Evolutionary conservation across 2,797 vertebrate species (phyloP).

Genomic region (Onychomys torridus): DNA sequence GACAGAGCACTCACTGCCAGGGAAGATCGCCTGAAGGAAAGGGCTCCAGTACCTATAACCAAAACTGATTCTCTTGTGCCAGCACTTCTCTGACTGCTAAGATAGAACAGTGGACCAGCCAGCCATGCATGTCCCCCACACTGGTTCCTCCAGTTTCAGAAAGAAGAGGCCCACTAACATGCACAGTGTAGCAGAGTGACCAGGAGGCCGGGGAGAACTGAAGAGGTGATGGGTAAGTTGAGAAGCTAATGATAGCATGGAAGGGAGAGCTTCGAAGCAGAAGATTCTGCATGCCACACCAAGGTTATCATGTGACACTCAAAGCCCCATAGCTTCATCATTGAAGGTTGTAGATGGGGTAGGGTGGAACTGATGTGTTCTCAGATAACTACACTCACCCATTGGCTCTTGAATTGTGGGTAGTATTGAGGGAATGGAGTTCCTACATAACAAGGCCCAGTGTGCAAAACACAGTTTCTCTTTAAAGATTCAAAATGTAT

Average conservation of each 20-base stretch:
- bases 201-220: neutral
- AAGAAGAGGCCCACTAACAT: neutral
- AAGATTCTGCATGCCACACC: neutral
- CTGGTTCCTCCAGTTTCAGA: neutral
- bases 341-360: neutral
- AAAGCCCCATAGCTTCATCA: neutral
- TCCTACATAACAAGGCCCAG: neutral
- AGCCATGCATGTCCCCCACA: neutral
- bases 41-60: neutral
- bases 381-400: too few species aligned
- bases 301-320: neutral
- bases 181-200: neutral
- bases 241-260: neutral
- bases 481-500: neutral
- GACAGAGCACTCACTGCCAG: neutral
- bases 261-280: neutral
- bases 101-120: neutral
- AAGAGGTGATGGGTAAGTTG: neutral
- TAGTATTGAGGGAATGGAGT: neutral
- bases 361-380: neutral
- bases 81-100: neutral
- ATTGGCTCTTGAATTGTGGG: accelerated
- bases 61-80: neutral
- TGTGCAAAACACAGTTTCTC: neutral
- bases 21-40: neutral